Evolutionary conservation across 2,797 vertebrate genomes (phyloP), one percentile per base, ranked within the genome.

Genomic region (Molossus molossus): DNA sequence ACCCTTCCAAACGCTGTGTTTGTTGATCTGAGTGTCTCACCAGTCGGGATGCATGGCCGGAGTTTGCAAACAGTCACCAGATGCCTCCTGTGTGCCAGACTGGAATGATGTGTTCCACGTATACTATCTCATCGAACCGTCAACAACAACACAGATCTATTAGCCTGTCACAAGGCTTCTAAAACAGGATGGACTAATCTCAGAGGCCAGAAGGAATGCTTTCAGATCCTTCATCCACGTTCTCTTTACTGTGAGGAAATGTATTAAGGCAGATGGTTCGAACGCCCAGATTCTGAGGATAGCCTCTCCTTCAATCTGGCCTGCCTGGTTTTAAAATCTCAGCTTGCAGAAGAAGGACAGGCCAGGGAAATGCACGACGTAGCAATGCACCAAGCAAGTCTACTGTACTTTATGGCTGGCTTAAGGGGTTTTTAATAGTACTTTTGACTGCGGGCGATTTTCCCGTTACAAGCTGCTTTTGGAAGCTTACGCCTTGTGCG

Each of bases 401-500:
- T 17, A 4, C 33, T 87, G 33, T 37, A 40, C 67, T 90, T 90
- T 58, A 69, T 4, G 55, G 57, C 27, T 6, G 60, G 60, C 65
- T 76, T 76, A 87, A 64, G 81, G 55, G 84, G 73, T 76, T 95
- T 90, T 87, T 79, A 82, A 87, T 67, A 40, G 89, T 40, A 48
- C 90, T 90, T 94, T 86, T 80, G 84, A 67, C 91, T 73, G 45
- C 33, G 10, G 70, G 85, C 57, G 58, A 77, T 94, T 94, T 95
- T 79, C 65, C 37, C 58, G 76, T 94, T 73, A 83, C 0, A 15
- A 95, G 48, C 70, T 75, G 80, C 60, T 72, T 84, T 90, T 75
- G 53, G 80, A 94, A 81, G 92, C 84, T 87, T 67, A 80, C 3
- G 14, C 29, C 70, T 60, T 84, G 62, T 8, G 77, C 67, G 60